Conservation (phyloP, 2,113 vertebrate genomes). For the Sitta europaea region DNA sequence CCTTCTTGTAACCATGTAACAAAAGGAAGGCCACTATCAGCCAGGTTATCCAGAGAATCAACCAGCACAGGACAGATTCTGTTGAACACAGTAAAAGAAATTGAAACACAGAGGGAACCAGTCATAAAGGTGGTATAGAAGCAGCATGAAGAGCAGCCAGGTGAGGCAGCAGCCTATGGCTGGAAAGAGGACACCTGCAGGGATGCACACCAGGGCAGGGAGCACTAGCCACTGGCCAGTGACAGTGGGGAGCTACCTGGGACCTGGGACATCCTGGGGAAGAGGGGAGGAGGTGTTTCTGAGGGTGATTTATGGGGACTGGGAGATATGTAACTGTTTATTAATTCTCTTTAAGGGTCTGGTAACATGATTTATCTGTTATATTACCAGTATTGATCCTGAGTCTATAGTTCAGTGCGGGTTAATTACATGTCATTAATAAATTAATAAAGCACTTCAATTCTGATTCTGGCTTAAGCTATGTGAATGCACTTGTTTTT, state of each 20-base stretch:
- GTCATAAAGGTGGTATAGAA: background rate
- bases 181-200: rapidly evolving
- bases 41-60: background rate
- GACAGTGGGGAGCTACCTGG: rapidly evolving
- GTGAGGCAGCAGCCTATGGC: background rate
- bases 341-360: background rate
- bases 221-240: background rate
- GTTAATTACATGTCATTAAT: constrained; percentile 12
- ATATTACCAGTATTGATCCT: background rate
- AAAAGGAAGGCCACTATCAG: background rate
- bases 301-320: rapidly evolving
- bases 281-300: background rate
- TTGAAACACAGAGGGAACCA: background rate
- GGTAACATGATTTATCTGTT: background rate
- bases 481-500: background rate
- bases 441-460: background rate
- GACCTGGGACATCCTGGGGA: rapidly evolving
- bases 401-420: background rate
- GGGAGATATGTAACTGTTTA: background rate
- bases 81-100: background rate
- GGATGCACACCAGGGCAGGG: no score
- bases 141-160: background rate
- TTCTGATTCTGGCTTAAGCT: background rate
- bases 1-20: background rate
- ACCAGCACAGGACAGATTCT: background rate